Base-by-base conservation (phyloP, 2,888 invertebrate genomes). In the Choristoneura rosaceana region DNA sequence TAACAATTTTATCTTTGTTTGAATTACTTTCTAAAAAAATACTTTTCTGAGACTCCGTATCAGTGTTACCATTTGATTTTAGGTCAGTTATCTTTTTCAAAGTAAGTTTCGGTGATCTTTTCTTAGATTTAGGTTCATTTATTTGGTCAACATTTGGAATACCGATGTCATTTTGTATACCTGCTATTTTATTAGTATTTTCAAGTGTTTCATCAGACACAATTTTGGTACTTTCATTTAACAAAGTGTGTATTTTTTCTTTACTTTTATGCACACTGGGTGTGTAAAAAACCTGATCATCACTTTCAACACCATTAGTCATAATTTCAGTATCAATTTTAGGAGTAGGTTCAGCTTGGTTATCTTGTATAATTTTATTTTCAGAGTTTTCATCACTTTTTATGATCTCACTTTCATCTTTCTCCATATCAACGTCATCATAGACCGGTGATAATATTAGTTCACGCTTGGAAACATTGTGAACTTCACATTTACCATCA, bases 71-170 rank as follows among this genome's bases (percentile, higher is more conserved):
- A 47, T 47, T 12, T 45, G 38, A 15, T 15, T 33, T 3, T 2
- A 12, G n/a, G 52, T 58, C 38, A 25, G 38, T 71, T 45, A 15
- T 34, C 15, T 41, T 55, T 41, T 68, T 71, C 43, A 71, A 71
- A 12, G 62, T 38, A 0, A 71, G 14, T 50, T 65, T 68, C n/a
- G 67, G 47, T 15, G 71, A 67, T 59, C 15, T 15, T 62, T 71
- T 71, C 55, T 50, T 63, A 3, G 63, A 58, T 58, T n/a, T 41
- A 47, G 5, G 17, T 14, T 62, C 41, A 8, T 58, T 55, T 58
- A 25, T 34, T 62, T 33, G 43, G 15, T 62, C 55, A 63, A n/a
- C 17, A 38, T 61, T 61, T 45, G 45, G 25, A 34, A 7, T 62
- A 45, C 58, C 25, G 17, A 25, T 0, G 15, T n/a, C 38, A 41